Conservation (phyloP, 2,797 vertebrate genomes). For the Anableps anableps region DNA sequence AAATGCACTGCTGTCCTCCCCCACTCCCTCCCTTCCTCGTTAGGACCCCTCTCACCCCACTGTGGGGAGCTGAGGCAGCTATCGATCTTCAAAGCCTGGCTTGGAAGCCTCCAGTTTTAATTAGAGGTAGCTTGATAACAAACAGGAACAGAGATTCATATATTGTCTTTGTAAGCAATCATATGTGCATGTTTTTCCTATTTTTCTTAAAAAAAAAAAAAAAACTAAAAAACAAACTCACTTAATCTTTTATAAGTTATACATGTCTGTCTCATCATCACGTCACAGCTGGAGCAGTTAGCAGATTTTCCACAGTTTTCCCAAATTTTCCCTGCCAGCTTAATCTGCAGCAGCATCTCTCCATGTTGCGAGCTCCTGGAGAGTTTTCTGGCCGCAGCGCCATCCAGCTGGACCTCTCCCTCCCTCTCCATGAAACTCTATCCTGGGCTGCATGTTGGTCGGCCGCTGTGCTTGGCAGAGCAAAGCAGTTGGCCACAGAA, state of each 20-base stretch:
- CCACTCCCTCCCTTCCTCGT: not conserved
- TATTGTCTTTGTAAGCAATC: not conserved
- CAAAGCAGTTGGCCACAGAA: constrained; percentile 56
- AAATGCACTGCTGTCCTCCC: constrained; percentile 29
- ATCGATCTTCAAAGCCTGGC: constrained; percentile 65
- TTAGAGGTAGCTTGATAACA: constrained; percentile 68
- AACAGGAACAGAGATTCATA: constrained; percentile 2
- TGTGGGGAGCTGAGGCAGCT: constrained; percentile 36
- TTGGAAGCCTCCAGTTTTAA: constrained; percentile 70
- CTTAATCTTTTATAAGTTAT: not conserved
- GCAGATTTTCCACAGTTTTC: constrained; percentile 26
- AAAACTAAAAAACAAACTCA: not conserved
- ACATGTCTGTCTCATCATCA: not conserved
- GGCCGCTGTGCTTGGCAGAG: constrained; percentile 62
- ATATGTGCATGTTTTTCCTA: not conserved
- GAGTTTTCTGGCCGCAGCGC: constrained; percentile 25
- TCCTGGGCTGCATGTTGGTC: constrained; percentile 50
- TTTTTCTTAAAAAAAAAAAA: not conserved
- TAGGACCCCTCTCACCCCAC: constrained; percentile 12
- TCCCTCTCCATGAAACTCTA: constrained; percentile 37
- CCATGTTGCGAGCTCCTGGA: constrained; percentile 24
- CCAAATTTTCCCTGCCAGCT: not conserved
- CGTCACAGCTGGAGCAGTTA: constrained; percentile 16
- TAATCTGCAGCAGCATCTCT: constrained; percentile 23
- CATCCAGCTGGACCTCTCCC: constrained; percentile 45